phyloP scores from a whole-genome alignment of 1,140 invertebrate genomes.

The Mycetomoellerius zeteki region DNA sequence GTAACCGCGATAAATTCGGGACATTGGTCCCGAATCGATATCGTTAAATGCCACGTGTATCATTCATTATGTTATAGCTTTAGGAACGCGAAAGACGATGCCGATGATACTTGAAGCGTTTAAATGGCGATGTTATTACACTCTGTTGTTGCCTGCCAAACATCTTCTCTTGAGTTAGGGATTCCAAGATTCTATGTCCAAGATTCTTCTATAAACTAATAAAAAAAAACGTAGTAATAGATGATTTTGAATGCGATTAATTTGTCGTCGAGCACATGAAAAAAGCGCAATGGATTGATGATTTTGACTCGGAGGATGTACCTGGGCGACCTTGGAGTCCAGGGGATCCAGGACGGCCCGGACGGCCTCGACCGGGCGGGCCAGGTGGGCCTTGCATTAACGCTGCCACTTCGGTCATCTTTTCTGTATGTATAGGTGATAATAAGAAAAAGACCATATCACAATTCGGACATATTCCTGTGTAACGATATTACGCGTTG shows the following conservation, averaged over 20 bases:
- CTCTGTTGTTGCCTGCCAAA: conserved; percentile 26
- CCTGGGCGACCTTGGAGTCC: conserved; percentile 89
- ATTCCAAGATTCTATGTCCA: conserved; percentile 20
- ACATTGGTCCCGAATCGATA: conserved; percentile 67
- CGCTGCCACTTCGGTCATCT: conserved; percentile 88
- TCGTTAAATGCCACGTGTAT: conserved; percentile 58
- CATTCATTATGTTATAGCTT: conserved; percentile 25
- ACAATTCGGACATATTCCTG: neutral
- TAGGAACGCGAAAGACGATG: conserved; percentile 5
- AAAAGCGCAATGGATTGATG: conserved; percentile 33
- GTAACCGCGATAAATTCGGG: conserved; percentile 70
- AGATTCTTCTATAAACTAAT: conserved; percentile 42
- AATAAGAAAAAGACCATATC: conserved; percentile 51
- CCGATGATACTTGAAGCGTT: conserved; percentile 66
- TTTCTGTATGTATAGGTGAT: conserved; percentile 85
- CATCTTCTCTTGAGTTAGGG: conserved; percentile 14
- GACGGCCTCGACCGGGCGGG: conserved; percentile 88
- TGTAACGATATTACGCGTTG: too few relatives aligned
- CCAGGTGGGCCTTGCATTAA: conserved; percentile 89
- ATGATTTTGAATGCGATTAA: conserved; percentile 38
- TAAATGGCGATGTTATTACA: conserved; percentile 50
- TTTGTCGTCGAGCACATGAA: conserved; percentile 1
- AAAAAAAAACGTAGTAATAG: conserved; percentile 24
- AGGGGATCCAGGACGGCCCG: conserved; percentile 88
- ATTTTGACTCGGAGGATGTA: conserved; percentile 77